A percentile compares a stretch with the other conserved stretches of the same genome.
Conservation (phyloP, 1,140 invertebrate species). For the Stratiolaelaps scimitus region DNA sequence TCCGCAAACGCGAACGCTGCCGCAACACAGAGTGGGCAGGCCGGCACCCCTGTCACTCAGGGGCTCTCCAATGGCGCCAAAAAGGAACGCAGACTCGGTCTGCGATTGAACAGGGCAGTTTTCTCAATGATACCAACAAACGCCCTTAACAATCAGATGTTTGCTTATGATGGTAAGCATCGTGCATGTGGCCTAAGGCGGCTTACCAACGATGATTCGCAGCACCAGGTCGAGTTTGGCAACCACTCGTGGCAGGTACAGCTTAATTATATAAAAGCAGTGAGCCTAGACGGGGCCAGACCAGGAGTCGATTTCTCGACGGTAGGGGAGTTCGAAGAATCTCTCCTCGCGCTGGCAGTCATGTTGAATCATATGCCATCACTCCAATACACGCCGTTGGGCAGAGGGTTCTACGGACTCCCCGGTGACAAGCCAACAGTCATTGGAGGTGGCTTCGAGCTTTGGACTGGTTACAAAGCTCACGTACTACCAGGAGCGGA, state of each 20-base stretch:
- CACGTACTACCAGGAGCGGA: neutral
- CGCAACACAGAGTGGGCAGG: no score
- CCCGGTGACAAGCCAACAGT: neutral
- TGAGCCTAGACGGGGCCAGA: neutral
- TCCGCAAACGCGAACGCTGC: neutral
- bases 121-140: neutral
- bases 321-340: neutral
- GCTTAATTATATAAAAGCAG: neutral
- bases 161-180: neutral
- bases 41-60: no score
- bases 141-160: neutral
- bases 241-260: neutral
- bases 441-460: neutral
- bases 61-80: neutral
- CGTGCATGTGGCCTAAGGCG: neutral
- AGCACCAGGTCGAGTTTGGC: neutral
- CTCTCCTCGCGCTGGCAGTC: neutral
- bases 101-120: neutral
- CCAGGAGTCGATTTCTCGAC: neutral
- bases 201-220: neutral
- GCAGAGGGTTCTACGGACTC: conserved; percentile 22
- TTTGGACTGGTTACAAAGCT: conserved; percentile 14
- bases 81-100: conserved; percentile 3
- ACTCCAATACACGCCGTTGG: neutral
- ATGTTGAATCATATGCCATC: conserved; percentile 12